Percentiles rank a stretch among this genome's conserved stretches.
Conservation (phyloP, 2,888 invertebrate genomes). For the Scaptomyza cyrtandrae region DNA sequence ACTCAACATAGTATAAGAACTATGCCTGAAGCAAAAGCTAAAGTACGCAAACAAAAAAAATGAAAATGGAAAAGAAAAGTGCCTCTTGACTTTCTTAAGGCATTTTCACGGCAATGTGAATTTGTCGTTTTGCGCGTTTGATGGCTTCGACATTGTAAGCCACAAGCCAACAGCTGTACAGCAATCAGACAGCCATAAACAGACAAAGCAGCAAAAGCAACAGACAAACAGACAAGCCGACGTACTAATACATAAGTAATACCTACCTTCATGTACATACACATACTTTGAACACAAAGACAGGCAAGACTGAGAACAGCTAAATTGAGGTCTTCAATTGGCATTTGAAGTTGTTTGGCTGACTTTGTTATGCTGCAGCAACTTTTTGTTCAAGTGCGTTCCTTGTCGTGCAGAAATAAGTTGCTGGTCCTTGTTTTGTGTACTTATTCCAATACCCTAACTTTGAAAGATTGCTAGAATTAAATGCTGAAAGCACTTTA, state of each 20-base stretch:
- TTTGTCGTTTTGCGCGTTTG: conserved; percentile 19
- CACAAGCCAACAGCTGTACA: conserved; percentile 59
- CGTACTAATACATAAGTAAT: conserved; percentile 35
- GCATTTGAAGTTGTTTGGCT: conserved; percentile 36
- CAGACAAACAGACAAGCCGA: conserved; percentile 16
- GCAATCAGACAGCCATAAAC: conserved; percentile 52
- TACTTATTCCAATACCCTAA: conserved; percentile 45
- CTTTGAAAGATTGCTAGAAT: no score
- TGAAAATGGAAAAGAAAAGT: conserved; percentile 5
- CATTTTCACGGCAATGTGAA: conserved; percentile 48
- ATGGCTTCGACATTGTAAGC: conserved; percentile 52
- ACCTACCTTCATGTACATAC: conserved; percentile 14
- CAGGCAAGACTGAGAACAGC: conserved; percentile 12
- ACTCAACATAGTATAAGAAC: conserved; percentile 29
- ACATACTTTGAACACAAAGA: conserved; percentile 1
- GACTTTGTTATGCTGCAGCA: conserved; percentile 60
- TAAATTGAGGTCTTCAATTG: conserved; percentile 61
- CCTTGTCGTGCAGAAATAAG: conserved; percentile 73
- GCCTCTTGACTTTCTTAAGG: conserved; percentile 61
- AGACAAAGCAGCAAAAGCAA: conserved; percentile 1
- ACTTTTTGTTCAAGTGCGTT: conserved; percentile 72
- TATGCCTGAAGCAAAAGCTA: conserved; percentile 28
- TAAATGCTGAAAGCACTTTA: no score
- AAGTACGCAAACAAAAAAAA: background rate
- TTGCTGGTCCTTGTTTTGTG: conserved; percentile 56